Percentiles rank a stretch among this genome's conserved stretches.
These are phyloP conservation scores for Dinoponera quadriceps DNA, from an alignment of 1,140 invertebrate species.

Conservation along the genomic window DNA sequence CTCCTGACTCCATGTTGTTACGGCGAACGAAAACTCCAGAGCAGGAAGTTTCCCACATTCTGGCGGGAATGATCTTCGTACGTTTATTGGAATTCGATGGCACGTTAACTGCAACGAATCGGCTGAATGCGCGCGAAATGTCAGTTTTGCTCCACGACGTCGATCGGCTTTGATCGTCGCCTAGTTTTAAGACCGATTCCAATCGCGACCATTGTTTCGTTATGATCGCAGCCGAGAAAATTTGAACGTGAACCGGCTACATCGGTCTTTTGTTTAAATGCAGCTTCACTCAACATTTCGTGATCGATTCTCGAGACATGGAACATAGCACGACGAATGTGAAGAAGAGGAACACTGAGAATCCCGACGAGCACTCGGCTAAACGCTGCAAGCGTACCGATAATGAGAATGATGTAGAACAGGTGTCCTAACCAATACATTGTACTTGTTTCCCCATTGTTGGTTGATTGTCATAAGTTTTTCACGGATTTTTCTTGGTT, in stretches of 20 bases:
- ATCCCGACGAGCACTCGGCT: neutral
- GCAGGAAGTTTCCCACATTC: no score
- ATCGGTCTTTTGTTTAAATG: constrained; percentile 16
- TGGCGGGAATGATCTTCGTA: constrained; percentile 52
- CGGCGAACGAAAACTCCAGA: no score
- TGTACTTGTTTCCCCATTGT: neutral
- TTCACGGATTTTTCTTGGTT: no score
- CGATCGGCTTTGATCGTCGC: no score
- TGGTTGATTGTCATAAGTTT: neutral
- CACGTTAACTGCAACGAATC: no score
- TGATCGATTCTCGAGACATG: constrained; percentile 19
- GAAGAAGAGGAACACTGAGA: neutral
- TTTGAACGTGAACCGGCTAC: neutral
- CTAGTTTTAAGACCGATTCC: no score
- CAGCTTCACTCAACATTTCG: neutral
- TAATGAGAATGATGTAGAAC: neutral
- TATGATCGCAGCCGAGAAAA: neutral
- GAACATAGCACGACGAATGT: neutral
- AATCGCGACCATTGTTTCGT: no score
- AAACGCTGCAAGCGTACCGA: constrained; percentile 22
- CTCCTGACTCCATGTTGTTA: no score
- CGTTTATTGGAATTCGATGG: neutral
- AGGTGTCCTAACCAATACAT: constrained; percentile 20
- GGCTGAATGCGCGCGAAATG: no score
- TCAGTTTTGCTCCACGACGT: no score